These are phyloP conservation scores for Exephanes ischioxanthus DNA, from an alignment of 2,888 invertebrate genomes.

Conservation along the genomic window DNA sequence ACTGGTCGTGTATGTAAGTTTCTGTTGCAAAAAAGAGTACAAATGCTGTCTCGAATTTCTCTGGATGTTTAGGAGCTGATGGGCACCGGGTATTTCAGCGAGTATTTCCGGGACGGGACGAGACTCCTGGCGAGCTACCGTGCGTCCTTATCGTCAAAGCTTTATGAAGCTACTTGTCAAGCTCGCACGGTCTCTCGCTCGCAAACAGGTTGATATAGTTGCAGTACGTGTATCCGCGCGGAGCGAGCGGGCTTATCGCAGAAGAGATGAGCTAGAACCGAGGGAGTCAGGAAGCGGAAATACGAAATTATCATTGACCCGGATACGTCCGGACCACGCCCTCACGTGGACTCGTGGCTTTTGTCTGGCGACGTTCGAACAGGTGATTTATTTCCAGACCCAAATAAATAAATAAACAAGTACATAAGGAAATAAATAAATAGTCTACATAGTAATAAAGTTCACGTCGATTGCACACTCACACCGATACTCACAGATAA, in stretches of 20 bases:
- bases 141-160: conserved; percentile 48
- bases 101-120: conserved; percentile 27
- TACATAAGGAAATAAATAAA: background rate
- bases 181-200: conserved; percentile 6
- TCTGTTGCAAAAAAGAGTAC: background rate
- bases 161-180: conserved; percentile 54
- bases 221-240: conserved; percentile 18
- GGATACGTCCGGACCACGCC: conserved; percentile 23
- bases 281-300: conserved; percentile 4
- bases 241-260: conserved; percentile 40
- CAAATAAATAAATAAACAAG: background rate
- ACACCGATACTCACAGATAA: too few relatives aligned
- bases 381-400: background rate
- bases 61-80: background rate
- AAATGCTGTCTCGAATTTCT: conserved; percentile 15
- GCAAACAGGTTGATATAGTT: conserved; percentile 1
- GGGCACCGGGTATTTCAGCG: background rate
- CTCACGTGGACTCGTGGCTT: background rate
- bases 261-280: conserved; percentile 9
- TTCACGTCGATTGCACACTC: too few relatives aligned
- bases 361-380: background rate
- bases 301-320: conserved; percentile 44
- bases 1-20: background rate
- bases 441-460: too few relatives aligned
- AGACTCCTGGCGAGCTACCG: conserved; percentile 18